Evolutionary conservation across 2,113 vertebrate genomes (phyloP), one percentile per base, ranked within the genome.

Genomic region (Callochromis pleurospilus): DNA sequence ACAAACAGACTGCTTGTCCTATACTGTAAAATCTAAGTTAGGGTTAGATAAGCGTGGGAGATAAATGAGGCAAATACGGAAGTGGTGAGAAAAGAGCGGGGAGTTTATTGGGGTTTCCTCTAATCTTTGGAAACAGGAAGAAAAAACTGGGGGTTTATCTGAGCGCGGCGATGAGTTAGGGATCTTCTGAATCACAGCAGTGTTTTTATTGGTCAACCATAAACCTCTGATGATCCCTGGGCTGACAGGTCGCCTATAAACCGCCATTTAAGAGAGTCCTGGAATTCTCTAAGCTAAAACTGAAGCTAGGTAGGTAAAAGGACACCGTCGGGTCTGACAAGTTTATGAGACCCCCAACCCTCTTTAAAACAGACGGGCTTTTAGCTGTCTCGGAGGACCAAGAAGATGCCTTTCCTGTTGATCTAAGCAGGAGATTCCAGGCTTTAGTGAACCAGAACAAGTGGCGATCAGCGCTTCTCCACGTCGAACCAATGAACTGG

Each of bases 401-500:
- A 90, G 88, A 90, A 81, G 92, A 95, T 89, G 89, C 89, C 88
- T 77, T 92, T 90, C 86, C 86, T 93, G 92, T 88, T 93, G 92
- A 91, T 94, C 86, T 84, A 36, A 85, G 80, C 51, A 73, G 86
- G 55, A 92, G 93, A 94, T 95, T 94, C 92, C 93, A 93, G 91
- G 82, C 86, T 21, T 91, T 85, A 90, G 68, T 95, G 95, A 96
- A 92, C 95, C 96, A 86, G 94, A 96, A 96, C 95, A 88, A 91
- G 93, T 89, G 60, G 90, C 33, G 93, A 96, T 93, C 93, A 94
- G 68, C 60, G 79, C 89, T 82, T 91, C 58, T 83, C 81, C 81
- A 79, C 36, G 33, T 81, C 31, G 7, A 88, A 47, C 73, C 82
- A 81, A 17, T 82, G 77, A 92, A 89, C 54, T 81, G 47, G 19